Conservation (phyloP, 2,113 vertebrate genomes). For the Perca schrenkii region DNA sequence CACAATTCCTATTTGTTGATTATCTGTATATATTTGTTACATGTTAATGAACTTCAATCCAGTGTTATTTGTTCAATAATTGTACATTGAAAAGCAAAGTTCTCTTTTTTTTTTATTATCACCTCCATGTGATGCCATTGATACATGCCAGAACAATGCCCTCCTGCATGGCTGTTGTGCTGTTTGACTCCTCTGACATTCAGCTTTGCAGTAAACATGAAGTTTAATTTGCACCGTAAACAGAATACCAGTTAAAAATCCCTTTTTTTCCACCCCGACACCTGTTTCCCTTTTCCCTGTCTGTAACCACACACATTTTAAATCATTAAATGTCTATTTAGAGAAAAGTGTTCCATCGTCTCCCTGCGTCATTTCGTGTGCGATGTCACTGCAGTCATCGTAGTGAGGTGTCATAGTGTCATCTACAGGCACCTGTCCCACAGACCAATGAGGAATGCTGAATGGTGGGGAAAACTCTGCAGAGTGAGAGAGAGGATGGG, state of each 20-base stretch:
- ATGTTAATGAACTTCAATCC: conserved; percentile 58
- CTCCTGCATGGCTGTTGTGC: conserved; percentile 40
- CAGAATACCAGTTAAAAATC: conserved; percentile 34
- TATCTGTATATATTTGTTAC: conserved; percentile 78
- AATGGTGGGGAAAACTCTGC: conserved; percentile 44
- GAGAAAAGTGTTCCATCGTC: conserved; percentile 69
- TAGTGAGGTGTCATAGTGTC: conserved; percentile 32
- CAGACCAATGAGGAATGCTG: conserved; percentile 43
- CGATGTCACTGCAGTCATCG: conserved; percentile 46
- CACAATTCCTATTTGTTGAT: conserved; percentile 65
- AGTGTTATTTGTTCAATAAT: conserved; percentile 74
- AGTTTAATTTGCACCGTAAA: conserved; percentile 42
- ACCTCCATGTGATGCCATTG: conserved; percentile 50
- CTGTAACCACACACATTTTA: conserved; percentile 68
- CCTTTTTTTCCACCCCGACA: conserved; percentile 38
- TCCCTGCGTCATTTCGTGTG: conserved; percentile 52
- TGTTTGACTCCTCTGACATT: conserved; percentile 35
- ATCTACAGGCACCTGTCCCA: conserved; percentile 43
- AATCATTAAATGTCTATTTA: conserved; percentile 83
- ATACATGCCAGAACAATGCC: conserved; percentile 45
- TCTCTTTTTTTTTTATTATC: conserved; percentile 35
- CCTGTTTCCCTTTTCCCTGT: conserved; percentile 48
- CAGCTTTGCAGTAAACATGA: conserved; percentile 38
- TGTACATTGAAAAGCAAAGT: conserved; percentile 56
- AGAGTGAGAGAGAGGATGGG: conserved; percentile 2